These are phyloP conservation scores for Salminus brasiliensis DNA, from an alignment of 2,113 vertebrate species.

Conservation along the genomic window DNA sequence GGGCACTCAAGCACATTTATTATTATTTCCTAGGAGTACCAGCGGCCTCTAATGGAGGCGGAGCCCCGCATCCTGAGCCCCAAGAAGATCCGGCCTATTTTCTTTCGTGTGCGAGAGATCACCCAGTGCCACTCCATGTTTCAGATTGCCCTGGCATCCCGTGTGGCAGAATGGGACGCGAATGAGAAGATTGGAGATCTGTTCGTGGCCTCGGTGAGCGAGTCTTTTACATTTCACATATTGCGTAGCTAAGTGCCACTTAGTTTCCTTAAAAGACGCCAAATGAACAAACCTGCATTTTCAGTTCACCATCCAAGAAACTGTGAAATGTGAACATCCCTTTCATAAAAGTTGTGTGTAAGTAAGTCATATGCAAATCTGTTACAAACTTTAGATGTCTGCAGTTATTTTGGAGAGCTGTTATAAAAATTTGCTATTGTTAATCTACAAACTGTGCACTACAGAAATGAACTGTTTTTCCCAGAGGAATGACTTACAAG, in stretches of 20 bases:
- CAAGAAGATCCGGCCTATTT: slow-evolving; percentile 88
- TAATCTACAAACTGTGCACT: too few relatives aligned
- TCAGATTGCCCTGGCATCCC: slow-evolving; percentile 90
- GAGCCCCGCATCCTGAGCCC: slow-evolving; percentile 88
- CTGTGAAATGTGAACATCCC: too few relatives aligned
- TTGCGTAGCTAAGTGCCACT: slow-evolving; percentile 22
- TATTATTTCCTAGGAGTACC: slow-evolving; percentile 82
- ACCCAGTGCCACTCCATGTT: slow-evolving; percentile 97
- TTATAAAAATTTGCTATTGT: too few relatives aligned
- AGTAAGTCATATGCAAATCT: too few relatives aligned
- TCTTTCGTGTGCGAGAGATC: slow-evolving; percentile 87
- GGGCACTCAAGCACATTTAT: not conserved
- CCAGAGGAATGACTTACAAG: too few relatives aligned
- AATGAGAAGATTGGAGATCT: slow-evolving; percentile 92
- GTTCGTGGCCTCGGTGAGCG: slow-evolving; percentile 90
- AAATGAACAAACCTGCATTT: too few relatives aligned
- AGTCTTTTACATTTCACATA: slow-evolving; percentile 21
- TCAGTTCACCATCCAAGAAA: too few relatives aligned
- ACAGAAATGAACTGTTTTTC: too few relatives aligned
- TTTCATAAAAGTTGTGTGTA: too few relatives aligned
- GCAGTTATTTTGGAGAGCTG: too few relatives aligned
- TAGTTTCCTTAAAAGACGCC: too few relatives aligned
- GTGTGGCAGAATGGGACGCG: slow-evolving; percentile 90
- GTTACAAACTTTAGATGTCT: too few relatives aligned
- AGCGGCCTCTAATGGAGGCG: slow-evolving; percentile 86